Evolutionary conservation across 2,888 invertebrate genomes (phyloP), one percentile per base, ranked within the genome.

Genomic region (Caradrina kadenii): DNA sequence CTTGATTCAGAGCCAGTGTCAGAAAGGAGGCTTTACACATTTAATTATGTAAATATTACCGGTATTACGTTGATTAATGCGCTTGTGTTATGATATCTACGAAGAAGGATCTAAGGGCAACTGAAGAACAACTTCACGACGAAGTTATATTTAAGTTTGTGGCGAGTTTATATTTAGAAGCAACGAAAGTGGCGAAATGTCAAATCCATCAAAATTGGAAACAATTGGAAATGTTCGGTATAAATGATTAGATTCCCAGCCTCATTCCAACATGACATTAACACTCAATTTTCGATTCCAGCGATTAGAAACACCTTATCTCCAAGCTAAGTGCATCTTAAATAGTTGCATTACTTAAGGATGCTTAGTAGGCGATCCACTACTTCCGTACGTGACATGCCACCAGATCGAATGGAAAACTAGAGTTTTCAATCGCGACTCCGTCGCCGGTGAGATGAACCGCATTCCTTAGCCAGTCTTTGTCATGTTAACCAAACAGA

Each of bases 401-500:
- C 87, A 93, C 91, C 93, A 93, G 90, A 92, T 91, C 93, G 91
- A 91, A 93, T 92, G 92, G 91, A 87, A 88, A 89, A 89, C 88
- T 87, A 87, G 88, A 87, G 89, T 88, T 89, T 89, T 80, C 89
- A 88, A 90, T 90, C 83, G 86, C 87, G 74, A 84, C 81, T 73
- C 85, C 85, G 87, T 92, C 93, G 93, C 90, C 93, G 91, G 88
- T 86, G 86, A 91, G 91, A 92, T 90, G 91, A 89, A 93, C 91
- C 81, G 87, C 93, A 94, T 94, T 93, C 94, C 93, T 79, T 81
- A 77, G 85, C 86, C 81, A 87, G 87, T 88, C 92, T 92, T 94
- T 95, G 95, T 95, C 92, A 94, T 94, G 94, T 91, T 92, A 95
- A 94, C 91, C 92, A 94, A 93, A 94, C 92, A 93, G 87, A 86